Conservation (phyloP, 2,888 invertebrate genomes). For the Graphium colonna region DNA sequence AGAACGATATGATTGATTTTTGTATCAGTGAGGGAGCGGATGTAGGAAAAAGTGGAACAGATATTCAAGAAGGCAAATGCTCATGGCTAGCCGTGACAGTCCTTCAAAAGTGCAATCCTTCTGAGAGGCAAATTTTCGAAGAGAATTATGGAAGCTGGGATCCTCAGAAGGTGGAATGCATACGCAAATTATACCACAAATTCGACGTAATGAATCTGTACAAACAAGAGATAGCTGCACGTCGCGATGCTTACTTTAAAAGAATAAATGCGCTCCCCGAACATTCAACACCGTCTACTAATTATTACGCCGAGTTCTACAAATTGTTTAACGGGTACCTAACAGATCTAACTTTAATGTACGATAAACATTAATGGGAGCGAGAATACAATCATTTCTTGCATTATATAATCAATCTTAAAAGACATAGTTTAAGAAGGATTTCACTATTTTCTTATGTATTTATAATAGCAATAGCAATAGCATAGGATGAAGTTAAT, state of each 20-base stretch:
- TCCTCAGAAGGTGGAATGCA: background rate
- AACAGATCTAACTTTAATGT: conserved; percentile 3
- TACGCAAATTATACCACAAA: conserved; percentile 64
- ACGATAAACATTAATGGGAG: conserved; percentile 9
- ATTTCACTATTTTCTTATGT: too few relatives aligned
- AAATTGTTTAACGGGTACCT: background rate
- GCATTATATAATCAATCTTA: too few relatives aligned
- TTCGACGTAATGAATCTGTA: conserved; percentile 84
- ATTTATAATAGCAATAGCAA: too few relatives aligned
- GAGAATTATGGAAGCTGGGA: conserved; percentile 81
- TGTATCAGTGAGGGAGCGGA: too few relatives aligned
- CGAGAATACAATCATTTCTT: too few relatives aligned
- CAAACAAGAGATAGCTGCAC: conserved; percentile 37
- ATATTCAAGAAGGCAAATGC: conserved; percentile 96
- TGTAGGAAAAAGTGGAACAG: conserved; percentile 93
- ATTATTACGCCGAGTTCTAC: conserved; percentile 1
- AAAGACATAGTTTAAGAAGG: too few relatives aligned
- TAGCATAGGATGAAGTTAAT: too few relatives aligned
- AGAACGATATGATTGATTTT: too few relatives aligned
- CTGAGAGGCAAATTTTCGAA: conserved; percentile 89
- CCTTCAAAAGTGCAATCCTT: too few relatives aligned
- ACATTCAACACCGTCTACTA: background rate
- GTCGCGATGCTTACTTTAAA: too few relatives aligned
- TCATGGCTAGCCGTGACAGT: conserved; percentile 94
- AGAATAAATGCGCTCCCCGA: background rate